Percentiles rank a stretch among this genome's conserved stretches.
These are phyloP conservation scores for Archaeoteleia sp. DNA, from an alignment of 2,888 invertebrate species.

Conservation along the genomic window DNA sequence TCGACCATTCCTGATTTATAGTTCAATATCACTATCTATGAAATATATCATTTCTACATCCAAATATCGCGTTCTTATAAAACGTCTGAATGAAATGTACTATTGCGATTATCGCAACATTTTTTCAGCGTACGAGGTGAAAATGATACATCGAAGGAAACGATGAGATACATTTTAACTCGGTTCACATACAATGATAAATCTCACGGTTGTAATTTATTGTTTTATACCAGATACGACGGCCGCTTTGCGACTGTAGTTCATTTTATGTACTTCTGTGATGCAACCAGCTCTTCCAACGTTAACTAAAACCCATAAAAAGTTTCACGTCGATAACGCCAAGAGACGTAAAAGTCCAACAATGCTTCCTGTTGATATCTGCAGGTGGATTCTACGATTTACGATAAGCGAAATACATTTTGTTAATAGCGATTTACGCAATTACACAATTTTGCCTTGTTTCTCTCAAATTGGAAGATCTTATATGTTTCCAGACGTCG, in stretches of 20 bases:
- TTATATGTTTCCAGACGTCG: no score
- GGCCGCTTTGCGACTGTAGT: slow-evolving; percentile 28
- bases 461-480: slow-evolving; percentile 22
- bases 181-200: slow-evolving; percentile 9
- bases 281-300: slow-evolving; percentile 13
- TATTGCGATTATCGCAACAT: no score
- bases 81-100: no score
- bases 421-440: slow-evolving; percentile 38
- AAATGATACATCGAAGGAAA: background rate
- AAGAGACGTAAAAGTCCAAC: slow-evolving; percentile 38
- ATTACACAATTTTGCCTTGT: slow-evolving; percentile 31
- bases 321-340: slow-evolving; percentile 38
- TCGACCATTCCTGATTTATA: no score
- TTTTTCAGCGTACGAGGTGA: no score
- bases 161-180: slow-evolving; percentile 10
- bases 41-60: no score
- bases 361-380: slow-evolving; percentile 37
- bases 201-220: slow-evolving; percentile 21
- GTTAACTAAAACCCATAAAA: slow-evolving; percentile 44
- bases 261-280: slow-evolving; percentile 35
- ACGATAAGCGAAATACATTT: slow-evolving; percentile 46
- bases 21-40: no score
- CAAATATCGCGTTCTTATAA: no score
- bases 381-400: slow-evolving; percentile 39
- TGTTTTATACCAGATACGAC: slow-evolving; percentile 22